Evolutionary conservation across 2,888 invertebrate species (phyloP).

Genomic region (Nymphalis c-album): DNA sequence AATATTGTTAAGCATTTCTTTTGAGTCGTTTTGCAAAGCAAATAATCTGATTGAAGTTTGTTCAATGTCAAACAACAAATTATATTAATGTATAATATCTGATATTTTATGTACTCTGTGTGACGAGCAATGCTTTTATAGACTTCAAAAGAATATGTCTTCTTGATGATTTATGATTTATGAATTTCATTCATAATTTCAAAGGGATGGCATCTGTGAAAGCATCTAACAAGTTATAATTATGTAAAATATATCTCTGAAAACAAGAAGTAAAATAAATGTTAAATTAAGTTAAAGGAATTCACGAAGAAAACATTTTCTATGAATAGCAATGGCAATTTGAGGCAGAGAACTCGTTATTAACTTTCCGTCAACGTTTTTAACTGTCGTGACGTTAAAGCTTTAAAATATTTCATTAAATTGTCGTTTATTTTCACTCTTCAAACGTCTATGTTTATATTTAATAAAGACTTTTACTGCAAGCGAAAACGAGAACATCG

Average conservation of each 20-base stretch:
- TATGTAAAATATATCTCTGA: constrained; percentile 8
- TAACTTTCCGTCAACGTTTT: constrained; percentile 30
- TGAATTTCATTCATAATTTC: neutral
- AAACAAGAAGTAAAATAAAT: constrained; percentile 13
- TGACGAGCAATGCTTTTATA: neutral
- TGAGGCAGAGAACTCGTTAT: constrained; percentile 30
- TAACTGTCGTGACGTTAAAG: constrained; percentile 15
- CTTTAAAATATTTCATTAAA: constrained; percentile 7
- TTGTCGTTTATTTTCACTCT: constrained; percentile 7
- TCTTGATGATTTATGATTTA: no score
- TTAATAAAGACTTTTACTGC: constrained; percentile 6
- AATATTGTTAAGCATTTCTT: neutral
- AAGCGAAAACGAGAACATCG: neutral
- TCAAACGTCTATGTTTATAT: constrained; percentile 12
- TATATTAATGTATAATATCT: no score
- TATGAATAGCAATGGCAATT: constrained; percentile 33
- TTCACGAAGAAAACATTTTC: constrained; percentile 30
- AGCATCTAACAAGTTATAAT: constrained; percentile 2
- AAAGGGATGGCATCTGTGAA: neutral
- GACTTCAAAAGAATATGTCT: neutral
- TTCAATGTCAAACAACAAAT: no score
- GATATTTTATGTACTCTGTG: no score
- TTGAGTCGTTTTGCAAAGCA: neutral
- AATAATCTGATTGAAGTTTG: no score
- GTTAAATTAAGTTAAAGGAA: constrained; percentile 18